These are phyloP conservation scores for Bolinopsis microptera DNA, from an alignment of 37 sponge, comb jelly and placozoan species.

Conservation along the genomic window DNA sequence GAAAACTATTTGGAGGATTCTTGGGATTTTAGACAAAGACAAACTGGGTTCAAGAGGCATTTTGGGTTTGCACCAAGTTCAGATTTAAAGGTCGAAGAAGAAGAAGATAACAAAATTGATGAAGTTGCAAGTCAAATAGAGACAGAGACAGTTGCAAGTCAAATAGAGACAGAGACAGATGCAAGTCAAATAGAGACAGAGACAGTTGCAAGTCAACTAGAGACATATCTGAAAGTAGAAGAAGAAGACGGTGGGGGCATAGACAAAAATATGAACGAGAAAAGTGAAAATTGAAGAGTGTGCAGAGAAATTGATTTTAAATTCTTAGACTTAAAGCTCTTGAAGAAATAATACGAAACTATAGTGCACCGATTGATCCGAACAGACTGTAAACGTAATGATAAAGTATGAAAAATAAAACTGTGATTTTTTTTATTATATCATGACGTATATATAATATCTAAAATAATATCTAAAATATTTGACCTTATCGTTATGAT, in stretches of 20 bases:
- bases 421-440: no score
- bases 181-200: not conserved
- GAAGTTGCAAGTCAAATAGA: not conserved
- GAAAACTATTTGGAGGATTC: conserved; percentile 47
- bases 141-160: not conserved
- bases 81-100: not conserved
- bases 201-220: not conserved
- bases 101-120: not conserved
- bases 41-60: not conserved
- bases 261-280: no score
- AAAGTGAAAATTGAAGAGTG: no score
- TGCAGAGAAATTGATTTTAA: no score
- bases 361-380: no score
- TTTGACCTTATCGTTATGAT: no score
- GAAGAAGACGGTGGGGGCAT: not conserved
- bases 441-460: no score
- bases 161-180: not conserved
- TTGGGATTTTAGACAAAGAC: not conserved
- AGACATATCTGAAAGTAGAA: not conserved
- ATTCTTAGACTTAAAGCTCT: no score
- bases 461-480: no score
- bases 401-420: no score
- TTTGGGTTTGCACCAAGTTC: not conserved
- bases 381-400: no score
- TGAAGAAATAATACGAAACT: no score